Conservation (phyloP, 1,140 invertebrate species). For the Dreissena polymorpha region DNA sequence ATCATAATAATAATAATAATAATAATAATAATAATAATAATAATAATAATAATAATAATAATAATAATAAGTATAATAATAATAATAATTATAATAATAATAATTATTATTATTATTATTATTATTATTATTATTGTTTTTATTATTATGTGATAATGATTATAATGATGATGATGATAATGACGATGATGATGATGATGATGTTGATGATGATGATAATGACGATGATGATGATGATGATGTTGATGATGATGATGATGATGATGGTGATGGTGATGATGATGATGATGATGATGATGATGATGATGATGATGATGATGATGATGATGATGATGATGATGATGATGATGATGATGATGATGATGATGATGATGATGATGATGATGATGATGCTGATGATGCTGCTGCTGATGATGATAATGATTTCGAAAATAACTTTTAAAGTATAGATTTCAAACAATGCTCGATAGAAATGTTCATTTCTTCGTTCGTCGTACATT, state of each 20-base stretch:
- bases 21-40: too few relatives aligned
- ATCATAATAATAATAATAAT: too few relatives aligned
- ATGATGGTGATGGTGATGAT: neutral
- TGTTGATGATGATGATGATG: neutral
- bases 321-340: neutral
- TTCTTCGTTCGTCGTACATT: too few relatives aligned
- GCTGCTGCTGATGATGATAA: neutral
- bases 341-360: neutral
- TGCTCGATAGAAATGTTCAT: too few relatives aligned
- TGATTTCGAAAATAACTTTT: neutral
- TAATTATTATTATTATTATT: too few relatives aligned
- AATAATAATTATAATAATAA: too few relatives aligned
- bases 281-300: neutral
- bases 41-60: too few relatives aligned
- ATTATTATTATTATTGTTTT: too few relatives aligned
- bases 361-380: constrained; percentile 1
- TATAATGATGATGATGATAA: neutral
- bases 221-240: neutral
- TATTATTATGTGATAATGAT: too few relatives aligned
- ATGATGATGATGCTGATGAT: neutral
- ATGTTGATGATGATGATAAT: neutral
- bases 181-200: neutral
- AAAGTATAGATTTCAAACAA: too few relatives aligned
- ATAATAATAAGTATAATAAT: too few relatives aligned
- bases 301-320: neutral